phyloP scores from a whole-genome alignment of 2,113 vertebrate genomes.

The Lasiurus borealis region DNA sequence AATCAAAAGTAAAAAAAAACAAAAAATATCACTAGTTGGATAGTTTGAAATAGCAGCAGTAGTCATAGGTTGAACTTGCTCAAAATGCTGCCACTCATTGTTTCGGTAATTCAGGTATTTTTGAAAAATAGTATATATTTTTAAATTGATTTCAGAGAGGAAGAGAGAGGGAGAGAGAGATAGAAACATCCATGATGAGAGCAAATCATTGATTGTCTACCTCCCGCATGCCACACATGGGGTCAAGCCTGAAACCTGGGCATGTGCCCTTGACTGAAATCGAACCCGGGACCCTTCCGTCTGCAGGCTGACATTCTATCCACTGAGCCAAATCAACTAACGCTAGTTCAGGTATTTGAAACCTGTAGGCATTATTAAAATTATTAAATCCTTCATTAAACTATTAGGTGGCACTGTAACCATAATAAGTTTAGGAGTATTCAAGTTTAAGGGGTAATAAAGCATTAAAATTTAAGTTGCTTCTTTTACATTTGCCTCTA shows the following conservation, averaged over 20 bases:
- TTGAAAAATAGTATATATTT: no score
- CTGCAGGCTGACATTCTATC: no score
- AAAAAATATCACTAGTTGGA: not conserved
- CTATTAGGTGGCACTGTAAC: not conserved
- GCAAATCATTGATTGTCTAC: no score
- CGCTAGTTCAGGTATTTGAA: not conserved
- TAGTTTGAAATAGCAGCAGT: not conserved
- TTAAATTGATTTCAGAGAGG: no score
- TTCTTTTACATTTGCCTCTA: not conserved
- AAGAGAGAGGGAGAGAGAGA: no score
- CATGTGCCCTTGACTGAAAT: no score
- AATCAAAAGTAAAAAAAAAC: not conserved
- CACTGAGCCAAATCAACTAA: no score
- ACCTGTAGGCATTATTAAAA: not conserved
- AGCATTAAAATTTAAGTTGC: not conserved
- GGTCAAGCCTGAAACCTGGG: no score
- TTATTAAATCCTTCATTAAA: not conserved
- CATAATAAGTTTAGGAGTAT: not conserved
- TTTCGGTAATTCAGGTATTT: not conserved
- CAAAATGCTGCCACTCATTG: not conserved
- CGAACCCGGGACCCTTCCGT: no score
- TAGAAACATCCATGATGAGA: no score
- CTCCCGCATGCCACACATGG: no score
- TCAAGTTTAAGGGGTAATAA: not conserved
- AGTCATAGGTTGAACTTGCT: not conserved